These are phyloP conservation scores for Argentina silus DNA, from an alignment of 2,797 vertebrate species.

Conservation along the genomic window DNA sequence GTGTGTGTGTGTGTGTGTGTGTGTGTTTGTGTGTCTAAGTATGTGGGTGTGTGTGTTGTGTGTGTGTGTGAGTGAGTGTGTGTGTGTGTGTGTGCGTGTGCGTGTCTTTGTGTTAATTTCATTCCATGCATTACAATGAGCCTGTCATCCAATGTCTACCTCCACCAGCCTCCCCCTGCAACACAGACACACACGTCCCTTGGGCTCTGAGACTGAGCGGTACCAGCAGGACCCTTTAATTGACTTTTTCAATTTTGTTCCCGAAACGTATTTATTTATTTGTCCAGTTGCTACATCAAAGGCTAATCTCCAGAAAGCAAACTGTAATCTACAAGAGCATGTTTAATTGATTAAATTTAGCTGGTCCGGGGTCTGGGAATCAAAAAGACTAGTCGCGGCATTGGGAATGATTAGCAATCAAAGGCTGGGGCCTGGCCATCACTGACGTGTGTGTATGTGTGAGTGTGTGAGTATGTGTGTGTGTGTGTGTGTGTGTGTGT, in stretches of 20 bases:
- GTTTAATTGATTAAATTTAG: conserved; percentile 75
- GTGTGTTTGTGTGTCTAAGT: too few relatives aligned
- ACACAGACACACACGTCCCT: not conserved
- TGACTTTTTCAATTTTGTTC: conserved; percentile 65
- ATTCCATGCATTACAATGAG: too few relatives aligned
- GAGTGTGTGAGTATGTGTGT: conserved; percentile 2
- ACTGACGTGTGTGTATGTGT: conserved; percentile 1
- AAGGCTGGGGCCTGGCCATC: conserved; percentile 33
- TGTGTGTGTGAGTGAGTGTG: too few relatives aligned
- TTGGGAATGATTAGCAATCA: conserved; percentile 65
- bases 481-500: not conserved
- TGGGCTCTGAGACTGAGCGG: not conserved
- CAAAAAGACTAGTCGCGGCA: conserved; percentile 55
- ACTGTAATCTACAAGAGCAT: conserved; percentile 60
- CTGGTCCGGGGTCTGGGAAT: conserved; percentile 56
- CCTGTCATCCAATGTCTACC: too few relatives aligned
- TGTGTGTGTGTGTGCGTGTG: too few relatives aligned
- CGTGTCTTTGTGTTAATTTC: too few relatives aligned
- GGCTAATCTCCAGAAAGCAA: conserved; percentile 68
- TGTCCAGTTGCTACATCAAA: conserved; percentile 71
- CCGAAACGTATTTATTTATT: conserved; percentile 60
- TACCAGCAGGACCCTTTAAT: conserved; percentile 53
- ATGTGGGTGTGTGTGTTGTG: too few relatives aligned
- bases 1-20: too few relatives aligned
- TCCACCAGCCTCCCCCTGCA: not conserved